Evolutionary conservation across 2,797 vertebrate genomes (phyloP), one percentile per base, ranked within the genome.

Genomic region (Choloepus didactylus): DNA sequence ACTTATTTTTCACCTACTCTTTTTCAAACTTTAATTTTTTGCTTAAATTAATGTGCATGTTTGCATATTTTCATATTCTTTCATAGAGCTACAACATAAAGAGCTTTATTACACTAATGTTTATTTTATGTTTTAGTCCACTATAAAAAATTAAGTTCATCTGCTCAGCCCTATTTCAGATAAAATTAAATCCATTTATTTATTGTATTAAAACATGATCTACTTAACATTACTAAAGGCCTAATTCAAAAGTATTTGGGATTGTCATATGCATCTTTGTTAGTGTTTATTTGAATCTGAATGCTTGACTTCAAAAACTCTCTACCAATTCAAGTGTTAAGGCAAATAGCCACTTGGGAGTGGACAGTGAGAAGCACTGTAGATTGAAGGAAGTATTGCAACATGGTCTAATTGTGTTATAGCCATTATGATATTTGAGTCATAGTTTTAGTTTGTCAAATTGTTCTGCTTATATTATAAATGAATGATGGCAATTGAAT

Each of bases 1-100:
- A 56, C 7, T 90, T 81, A 79, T 88, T 95, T 95, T 80, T 31
- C 12, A 89, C 49, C 19, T 64, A 46, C 35, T 93, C 89, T 66
- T 51, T 81, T 85, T 72, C 75, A 80, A 90, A 82, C 41, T 73
- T 92, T 35, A n/a, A n/a, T 35, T 77, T 91, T 81, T 64, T 81
- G 54, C 64, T 81, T 76, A 9, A 84, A 84, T 69, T 60, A 44
- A 59, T 89, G 15, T 90, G 12, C 66, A 70, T n/a, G 44, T 64
- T 60, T 54, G 31, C 9, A 54, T 90, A 76, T 91, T 88, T 93
- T 96, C 11, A 31, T 70, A 44, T 88, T 76, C 35, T 82, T 89
- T 87, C 56, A 76, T 59, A 29, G 41, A 59, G n/a, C 31, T 92
- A 16, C 44, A 72, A 77, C 3, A 8, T 29, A 70, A 91, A n/a